phyloP scores from a whole-genome alignment of 2,113 vertebrate genomes.

The Dasypus novemcinctus region DNA sequence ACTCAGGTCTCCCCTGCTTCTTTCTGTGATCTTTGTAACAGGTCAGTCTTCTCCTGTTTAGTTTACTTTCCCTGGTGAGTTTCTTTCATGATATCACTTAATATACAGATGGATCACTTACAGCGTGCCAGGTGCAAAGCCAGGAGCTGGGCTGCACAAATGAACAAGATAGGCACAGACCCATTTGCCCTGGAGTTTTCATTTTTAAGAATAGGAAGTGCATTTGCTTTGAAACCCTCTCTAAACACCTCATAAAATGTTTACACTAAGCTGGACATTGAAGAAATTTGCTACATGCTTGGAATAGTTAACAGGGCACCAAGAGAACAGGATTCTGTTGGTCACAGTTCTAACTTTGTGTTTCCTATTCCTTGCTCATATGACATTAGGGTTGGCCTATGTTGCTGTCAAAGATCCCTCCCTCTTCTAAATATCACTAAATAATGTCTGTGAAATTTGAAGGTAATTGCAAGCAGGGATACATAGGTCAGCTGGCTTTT shows the following conservation, averaged over 20 bases:
- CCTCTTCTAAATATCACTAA: neutral
- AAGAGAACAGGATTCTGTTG: neutral
- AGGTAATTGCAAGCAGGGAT: neutral
- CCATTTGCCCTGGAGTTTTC: neutral
- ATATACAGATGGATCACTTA: neutral
- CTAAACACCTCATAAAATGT: neutral
- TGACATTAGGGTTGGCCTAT: neutral
- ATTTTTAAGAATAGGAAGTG: neutral
- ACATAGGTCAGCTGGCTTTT: neutral
- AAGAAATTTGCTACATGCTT: neutral
- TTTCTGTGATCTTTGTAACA: neutral
- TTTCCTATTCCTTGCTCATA: neutral
- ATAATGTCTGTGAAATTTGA: neutral
- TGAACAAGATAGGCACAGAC: accelerated
- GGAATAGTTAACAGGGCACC: neutral
- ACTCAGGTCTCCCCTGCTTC: neutral
- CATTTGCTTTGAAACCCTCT: neutral
- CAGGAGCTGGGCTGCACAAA: neutral
- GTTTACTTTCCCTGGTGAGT: neutral
- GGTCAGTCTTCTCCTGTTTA: neutral
- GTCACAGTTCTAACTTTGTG: neutral
- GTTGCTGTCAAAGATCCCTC: neutral
- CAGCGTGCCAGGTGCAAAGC: neutral
- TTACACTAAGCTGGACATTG: neutral
- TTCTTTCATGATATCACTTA: neutral